Evolutionary conservation across 2,888 invertebrate genomes (phyloP).

Genomic region (Hylaea fasciaria): DNA sequence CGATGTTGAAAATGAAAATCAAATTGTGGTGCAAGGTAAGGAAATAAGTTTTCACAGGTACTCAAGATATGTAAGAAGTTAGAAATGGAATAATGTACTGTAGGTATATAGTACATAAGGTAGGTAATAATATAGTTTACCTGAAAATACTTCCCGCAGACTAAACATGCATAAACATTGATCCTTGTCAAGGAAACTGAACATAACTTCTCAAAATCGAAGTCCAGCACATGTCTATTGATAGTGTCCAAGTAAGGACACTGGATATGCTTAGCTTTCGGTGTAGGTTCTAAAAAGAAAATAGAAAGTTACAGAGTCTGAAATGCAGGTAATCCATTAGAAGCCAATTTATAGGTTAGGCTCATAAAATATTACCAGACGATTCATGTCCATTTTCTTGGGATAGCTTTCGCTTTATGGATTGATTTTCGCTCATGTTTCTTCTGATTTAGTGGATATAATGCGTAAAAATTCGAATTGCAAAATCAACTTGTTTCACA

Average conservation of each 20-base stretch:
- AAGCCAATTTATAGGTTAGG: slow-evolving; percentile 47
- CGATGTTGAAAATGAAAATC: no score
- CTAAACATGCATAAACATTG: slow-evolving; percentile 99
- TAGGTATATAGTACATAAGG: no score
- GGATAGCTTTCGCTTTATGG: slow-evolving; percentile 65
- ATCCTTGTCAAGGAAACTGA: slow-evolving; percentile 98
- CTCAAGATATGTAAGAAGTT: no score
- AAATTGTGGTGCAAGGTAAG: no score
- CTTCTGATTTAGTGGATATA: slow-evolving; percentile 1
- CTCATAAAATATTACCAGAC: slow-evolving; percentile 49
- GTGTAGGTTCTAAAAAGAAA: slow-evolving; percentile 58
- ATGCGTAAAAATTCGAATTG: background rate
- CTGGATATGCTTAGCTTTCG: slow-evolving; percentile 80
- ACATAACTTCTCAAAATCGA: slow-evolving; percentile 99
- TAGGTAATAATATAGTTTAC: slow-evolving; percentile 49
- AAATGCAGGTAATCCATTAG: background rate
- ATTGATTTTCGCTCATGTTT: slow-evolving; percentile 55
- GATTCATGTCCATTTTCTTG: slow-evolving; percentile 59
- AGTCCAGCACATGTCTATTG: slow-evolving; percentile 97
- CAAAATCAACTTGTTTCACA: no score
- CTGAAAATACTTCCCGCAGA: slow-evolving; percentile 99
- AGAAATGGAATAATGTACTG: no score
- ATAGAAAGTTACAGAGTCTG: background rate
- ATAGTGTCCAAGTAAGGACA: slow-evolving; percentile 99
- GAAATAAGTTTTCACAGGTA: no score